Base-by-base conservation (phyloP, 2,888 invertebrate species). In the Nemotelus pantherinus region DNA sequence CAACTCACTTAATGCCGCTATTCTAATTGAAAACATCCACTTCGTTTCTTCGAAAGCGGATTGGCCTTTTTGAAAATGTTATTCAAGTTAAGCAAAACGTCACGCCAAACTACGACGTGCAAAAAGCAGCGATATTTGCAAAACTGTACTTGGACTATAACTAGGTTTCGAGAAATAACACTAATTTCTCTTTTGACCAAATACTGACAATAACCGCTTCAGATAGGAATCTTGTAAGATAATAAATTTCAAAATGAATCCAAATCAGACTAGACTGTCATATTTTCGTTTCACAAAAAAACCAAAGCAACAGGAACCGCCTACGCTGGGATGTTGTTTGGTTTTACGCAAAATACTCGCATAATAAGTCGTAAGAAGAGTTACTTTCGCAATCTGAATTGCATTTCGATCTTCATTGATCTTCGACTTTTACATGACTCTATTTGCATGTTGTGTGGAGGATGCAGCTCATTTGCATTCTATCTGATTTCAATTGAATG, bases 111-210 rank as follows among this genome's bases (percentile, higher is more conserved):
- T 25, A 25, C 55, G 6, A 43, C 25, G 45, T 70, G 70, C 53
- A 10, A 70, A 53, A 55, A 25, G 25, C 25, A 25, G 25, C 25
- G 43, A 70, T 55, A 47, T 50, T 41, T 53, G 39, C 41, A 25
- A 47, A 68, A 50, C 70, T 70, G 53, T 70, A 53, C 55, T 70
- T 70, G 2, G 6, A 43, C 50, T 48, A 48, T 44, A 48, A 48
- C 47, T 47, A 48, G 67, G 5, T 43, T 55, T 50, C 4, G 10
- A 25, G 55, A 53, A 50, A 53, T 39, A 53, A 39, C 41, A 47
- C 47, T 7, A 70, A 70, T 70, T 70, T 70, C 70, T 55, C 70
- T 70, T 70, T 53, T 70, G 70, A 70, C 70, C 70, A 70, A 70
- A 55, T 43, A 10, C 4, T 50, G 55, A 70, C 55, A 43, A 55